Evolutionary conservation across 2,113 vertebrate genomes (phyloP).

Genomic region (Anarrhichthys ocellatus): DNA sequence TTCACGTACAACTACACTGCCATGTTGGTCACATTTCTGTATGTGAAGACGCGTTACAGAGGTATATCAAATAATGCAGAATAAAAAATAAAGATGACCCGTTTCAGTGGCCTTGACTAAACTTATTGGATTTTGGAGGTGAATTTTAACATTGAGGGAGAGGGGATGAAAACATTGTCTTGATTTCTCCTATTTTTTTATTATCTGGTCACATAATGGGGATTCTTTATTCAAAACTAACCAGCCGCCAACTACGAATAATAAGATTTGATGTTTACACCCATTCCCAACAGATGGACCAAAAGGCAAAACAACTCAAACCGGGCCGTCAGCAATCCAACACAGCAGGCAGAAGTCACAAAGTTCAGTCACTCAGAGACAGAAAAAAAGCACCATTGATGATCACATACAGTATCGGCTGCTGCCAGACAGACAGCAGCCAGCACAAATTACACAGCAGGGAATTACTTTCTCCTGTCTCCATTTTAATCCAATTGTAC

Average conservation of each 20-base stretch:
- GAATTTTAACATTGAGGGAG: background rate
- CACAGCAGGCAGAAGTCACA: conserved; percentile 13
- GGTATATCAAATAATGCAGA: background rate
- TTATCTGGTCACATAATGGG: background rate
- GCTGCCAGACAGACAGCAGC: conserved; percentile 25
- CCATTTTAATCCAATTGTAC: background rate
- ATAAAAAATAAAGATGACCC: too few species aligned
- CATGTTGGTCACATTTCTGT: background rate
- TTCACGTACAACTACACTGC: background rate
- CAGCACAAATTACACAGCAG: conserved; percentile 34
- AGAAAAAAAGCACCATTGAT: conserved; percentile 16
- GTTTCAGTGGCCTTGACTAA: background rate
- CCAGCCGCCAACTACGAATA: background rate
- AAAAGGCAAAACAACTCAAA: background rate
- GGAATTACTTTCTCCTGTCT: background rate
- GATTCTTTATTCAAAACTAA: background rate
- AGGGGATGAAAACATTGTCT: background rate
- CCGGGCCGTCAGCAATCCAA: conserved; percentile 25
- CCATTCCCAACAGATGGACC: conserved; percentile 33
- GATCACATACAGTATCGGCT: conserved; percentile 17
- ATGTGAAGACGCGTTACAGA: background rate
- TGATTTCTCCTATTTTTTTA: background rate
- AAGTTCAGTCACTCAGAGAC: conserved; percentile 11
- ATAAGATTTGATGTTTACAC: background rate
- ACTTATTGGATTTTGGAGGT: background rate